Conservation (phyloP, 2,888 invertebrate species). For the Cephus spinipes region DNA sequence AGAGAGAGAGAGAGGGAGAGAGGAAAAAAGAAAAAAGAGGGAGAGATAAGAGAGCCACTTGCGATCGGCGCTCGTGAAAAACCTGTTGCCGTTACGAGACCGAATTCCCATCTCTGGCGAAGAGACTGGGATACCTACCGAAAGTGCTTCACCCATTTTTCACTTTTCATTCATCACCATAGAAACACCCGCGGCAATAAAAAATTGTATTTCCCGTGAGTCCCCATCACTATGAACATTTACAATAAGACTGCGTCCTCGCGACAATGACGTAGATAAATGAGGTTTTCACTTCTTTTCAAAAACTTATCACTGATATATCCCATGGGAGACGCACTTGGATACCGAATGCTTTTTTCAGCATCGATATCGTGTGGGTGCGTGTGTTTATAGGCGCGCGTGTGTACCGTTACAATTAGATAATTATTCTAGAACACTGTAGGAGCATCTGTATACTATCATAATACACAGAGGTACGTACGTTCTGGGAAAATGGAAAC, state of each 20-base stretch:
- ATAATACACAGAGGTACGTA: background rate
- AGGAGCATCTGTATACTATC: background rate
- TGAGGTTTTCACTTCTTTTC: background rate
- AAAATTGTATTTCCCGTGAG: background rate
- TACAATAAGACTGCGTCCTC: background rate
- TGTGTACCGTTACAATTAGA: background rate
- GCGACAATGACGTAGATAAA: background rate
- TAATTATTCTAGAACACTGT: background rate
- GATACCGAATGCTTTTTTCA: conserved; percentile 3
- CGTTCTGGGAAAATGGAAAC: background rate
- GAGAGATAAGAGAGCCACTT: background rate
- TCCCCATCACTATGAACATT: background rate
- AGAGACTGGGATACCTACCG: background rate
- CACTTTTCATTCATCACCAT: background rate
- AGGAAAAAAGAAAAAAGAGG: conserved; percentile 2
- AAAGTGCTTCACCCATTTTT: background rate
- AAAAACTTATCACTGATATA: background rate
- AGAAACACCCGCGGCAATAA: background rate
- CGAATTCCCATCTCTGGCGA: background rate
- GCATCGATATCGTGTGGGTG: background rate
- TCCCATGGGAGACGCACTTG: background rate
- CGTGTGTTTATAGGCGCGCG: background rate
- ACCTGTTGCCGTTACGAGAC: background rate
- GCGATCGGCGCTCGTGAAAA: background rate
- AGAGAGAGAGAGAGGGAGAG: conserved; percentile 19